Percentiles rank a stretch among this genome's conserved stretches.
Evolutionary conservation across 2,888 invertebrate species (phyloP).

Genomic region (Adelphocoris suturalis): DNA sequence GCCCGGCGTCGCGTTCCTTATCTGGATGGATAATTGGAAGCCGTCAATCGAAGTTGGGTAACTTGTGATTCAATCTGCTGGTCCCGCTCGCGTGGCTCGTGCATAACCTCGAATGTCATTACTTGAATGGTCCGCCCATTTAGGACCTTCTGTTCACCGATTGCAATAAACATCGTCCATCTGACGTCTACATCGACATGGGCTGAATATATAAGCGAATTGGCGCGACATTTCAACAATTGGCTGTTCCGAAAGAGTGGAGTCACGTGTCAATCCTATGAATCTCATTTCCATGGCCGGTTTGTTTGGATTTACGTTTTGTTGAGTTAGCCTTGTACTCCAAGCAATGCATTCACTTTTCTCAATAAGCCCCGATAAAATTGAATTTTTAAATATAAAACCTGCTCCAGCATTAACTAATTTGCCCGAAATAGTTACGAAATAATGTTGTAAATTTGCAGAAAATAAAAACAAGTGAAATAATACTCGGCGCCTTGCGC

Average conservation of each 20-base stretch:
- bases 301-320: not conserved
- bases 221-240: not conserved
- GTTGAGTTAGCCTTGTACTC: too few relatives aligned
- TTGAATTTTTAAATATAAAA: too few relatives aligned
- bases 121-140: slow-evolving; percentile 20
- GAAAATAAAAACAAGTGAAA: too few relatives aligned
- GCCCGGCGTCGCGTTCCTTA: not conserved
- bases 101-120: slow-evolving; percentile 44
- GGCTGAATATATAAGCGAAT: not conserved
- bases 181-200: not conserved
- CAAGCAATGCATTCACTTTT: too few relatives aligned
- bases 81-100: slow-evolving; percentile 8
- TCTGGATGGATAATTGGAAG: slow-evolving; percentile 42
- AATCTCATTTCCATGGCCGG: not conserved
- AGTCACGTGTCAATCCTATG: not conserved
- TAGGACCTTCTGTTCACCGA: slow-evolving; percentile 13
- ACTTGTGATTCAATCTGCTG: not conserved
- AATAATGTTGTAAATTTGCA: too few relatives aligned
- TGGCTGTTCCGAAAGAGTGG: not conserved
- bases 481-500: too few relatives aligned
- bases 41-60: slow-evolving; percentile 6
- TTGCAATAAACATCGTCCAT: not conserved
- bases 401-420: too few relatives aligned
- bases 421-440: too few relatives aligned
- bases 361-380: too few relatives aligned